Percentiles rank a stretch among this genome's conserved stretches.
These are phyloP conservation scores for Hiodon tergisus DNA, from an alignment of 2,113 vertebrate species.

Conservation along the genomic window DNA sequence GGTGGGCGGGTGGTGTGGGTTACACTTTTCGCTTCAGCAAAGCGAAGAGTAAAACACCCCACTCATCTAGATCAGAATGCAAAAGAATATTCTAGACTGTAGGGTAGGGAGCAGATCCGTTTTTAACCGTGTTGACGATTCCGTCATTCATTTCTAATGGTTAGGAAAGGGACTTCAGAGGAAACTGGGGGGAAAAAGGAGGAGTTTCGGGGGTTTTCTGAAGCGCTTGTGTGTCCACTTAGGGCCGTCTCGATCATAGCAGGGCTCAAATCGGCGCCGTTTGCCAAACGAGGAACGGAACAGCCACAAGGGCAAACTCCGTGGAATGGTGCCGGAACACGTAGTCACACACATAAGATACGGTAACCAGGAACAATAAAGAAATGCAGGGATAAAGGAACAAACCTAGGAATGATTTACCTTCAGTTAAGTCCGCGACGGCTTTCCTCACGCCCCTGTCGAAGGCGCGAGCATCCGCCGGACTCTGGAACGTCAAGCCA, in stretches of 20 bases:
- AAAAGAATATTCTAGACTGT: too few species aligned
- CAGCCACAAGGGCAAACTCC: not conserved
- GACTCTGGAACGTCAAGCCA: constrained; percentile 91
- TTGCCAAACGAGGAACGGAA: constrained; percentile 9
- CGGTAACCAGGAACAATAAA: not conserved
- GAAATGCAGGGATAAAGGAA: not conserved
- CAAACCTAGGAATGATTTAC: constrained; percentile 46
- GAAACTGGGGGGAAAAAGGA: not conserved
- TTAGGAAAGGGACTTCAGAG: not conserved
- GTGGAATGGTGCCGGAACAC: not conserved
- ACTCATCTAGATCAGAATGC: too few species aligned
- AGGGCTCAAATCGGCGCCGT: too few species aligned
- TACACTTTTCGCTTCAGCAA: too few species aligned
- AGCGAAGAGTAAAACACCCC: too few species aligned
- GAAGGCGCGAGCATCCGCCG: constrained; percentile 86
- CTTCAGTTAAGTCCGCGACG: constrained; percentile 94
- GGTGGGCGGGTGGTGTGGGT: too few species aligned
- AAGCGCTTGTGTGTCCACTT: constrained; percentile 21
- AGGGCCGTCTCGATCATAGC: not conserved
- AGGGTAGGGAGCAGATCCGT: too few species aligned
- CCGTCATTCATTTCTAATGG: too few species aligned
- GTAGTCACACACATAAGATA: constrained; percentile 1
- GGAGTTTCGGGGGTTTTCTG: not conserved
- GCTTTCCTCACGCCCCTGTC: constrained; percentile 93
- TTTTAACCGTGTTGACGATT: too few species aligned